These are phyloP conservation scores for Bellardia pandia DNA, from an alignment of 2,888 invertebrate genomes.

Conservation along the genomic window DNA sequence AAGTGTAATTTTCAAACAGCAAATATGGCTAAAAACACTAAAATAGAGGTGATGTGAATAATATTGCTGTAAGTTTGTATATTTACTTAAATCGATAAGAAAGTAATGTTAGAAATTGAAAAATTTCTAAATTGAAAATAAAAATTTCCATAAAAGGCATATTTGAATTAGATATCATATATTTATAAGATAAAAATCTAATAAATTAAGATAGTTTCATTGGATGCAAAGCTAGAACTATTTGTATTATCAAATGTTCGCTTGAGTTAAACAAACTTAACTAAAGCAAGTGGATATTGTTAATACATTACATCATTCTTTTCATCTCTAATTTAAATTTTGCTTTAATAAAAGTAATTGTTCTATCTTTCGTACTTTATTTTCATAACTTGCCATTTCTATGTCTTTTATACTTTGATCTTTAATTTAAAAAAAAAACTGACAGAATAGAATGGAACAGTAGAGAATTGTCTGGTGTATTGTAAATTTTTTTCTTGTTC, in stretches of 20 bases:
- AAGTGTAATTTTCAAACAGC: not conserved
- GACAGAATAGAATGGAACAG: not conserved
- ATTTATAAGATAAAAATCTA: not conserved
- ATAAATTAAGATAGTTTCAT: not conserved
- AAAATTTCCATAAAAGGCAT: not conserved
- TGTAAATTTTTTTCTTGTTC: slow-evolving; percentile 20
- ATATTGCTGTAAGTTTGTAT: not conserved
- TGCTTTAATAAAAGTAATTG: not conserved
- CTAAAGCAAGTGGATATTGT: not conserved
- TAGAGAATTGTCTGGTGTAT: slow-evolving; percentile 7
- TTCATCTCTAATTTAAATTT: slow-evolving; percentile 28
- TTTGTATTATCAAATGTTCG: too few relatives aligned
- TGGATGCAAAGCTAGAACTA: too few relatives aligned
- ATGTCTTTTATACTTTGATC: slow-evolving; percentile 34
- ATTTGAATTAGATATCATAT: not conserved
- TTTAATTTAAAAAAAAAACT: slow-evolving; percentile 44
- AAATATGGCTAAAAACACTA: slow-evolving; percentile 26
- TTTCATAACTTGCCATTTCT: not conserved
- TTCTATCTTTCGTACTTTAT: not conserved
- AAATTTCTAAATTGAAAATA: slow-evolving; percentile 10
- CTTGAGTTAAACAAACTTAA: not conserved
- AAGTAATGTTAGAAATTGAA: not conserved
- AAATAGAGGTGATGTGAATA: not conserved
- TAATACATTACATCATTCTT: not conserved
- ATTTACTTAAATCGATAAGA: not conserved